Base-by-base conservation (phyloP, 2,888 invertebrate genomes). In the Microplitis deprimator region DNA sequence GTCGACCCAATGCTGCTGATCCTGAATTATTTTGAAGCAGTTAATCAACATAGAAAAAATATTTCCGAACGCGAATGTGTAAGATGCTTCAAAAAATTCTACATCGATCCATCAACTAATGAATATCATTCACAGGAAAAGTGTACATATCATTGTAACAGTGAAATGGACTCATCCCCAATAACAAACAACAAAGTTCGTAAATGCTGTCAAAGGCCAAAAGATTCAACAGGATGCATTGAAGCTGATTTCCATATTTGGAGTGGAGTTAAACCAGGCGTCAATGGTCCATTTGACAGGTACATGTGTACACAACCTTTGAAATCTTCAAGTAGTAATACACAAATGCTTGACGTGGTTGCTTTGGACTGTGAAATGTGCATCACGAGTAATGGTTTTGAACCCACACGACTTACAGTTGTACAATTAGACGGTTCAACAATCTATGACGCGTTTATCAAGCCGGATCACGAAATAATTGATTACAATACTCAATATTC, bases 301-400 rank as follows among this genome's bases (percentile, higher is more conserved):
- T 96, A 92, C 85, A 93, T 93, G 0, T 90, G 92, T 70, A 94
- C 95, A 1, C 84, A 87, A 20, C 89, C 90, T 0, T 83, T 84
- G 1, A 89, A 91, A 76, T 90, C 90, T 68, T 90, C 91, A 69
- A 91, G 92, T 3, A 29, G 29, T 6, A 90, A 91, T 40, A 92
- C 93, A 76, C 89, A 89, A 0, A 88, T 90, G 79, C 90, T 89
- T 77, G 91, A 91, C 0, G 93, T 96, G 1, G 97, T 94, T 89
- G 96, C 97, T 0, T 88, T 99, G 38, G 99, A 99, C 90, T 98
- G 98, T 89, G 99, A 99, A 91, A 99, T 98, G 98, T 96, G 96
- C 84, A 98, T 95, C 89, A 98, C 98, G 5, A 94, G 94, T 0
- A 91, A 92, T 20, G 98, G 98, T 1, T 91, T 96, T 69, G 98